Evolutionary conservation across 2,888 invertebrate species (phyloP).

Genomic region (Lordiphosa fenestrarum): DNA sequence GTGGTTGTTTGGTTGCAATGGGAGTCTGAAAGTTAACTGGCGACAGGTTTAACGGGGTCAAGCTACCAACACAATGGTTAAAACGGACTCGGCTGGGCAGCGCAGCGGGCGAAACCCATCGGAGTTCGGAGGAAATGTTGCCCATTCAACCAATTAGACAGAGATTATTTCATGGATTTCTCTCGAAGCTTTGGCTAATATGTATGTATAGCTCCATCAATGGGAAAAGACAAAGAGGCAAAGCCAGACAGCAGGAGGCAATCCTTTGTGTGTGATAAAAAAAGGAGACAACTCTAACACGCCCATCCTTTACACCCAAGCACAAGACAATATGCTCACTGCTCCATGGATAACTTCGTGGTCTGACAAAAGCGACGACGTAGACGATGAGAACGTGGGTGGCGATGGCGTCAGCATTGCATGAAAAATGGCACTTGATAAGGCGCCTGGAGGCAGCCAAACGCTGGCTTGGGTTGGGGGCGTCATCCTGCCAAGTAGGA

Average conservation of each 20-base stretch:
- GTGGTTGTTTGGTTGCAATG: constrained; percentile 40
- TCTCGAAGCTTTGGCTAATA: constrained; percentile 9
- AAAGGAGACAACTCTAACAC: constrained; percentile 19
- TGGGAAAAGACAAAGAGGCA: constrained; percentile 12
- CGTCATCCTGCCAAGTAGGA: constrained; percentile 64
- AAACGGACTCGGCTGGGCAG: constrained; percentile 33
- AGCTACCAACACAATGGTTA: constrained; percentile 30
- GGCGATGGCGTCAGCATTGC: constrained; percentile 49
- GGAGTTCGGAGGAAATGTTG: constrained; percentile 27
- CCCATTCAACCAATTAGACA: constrained; percentile 36
- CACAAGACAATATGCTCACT: constrained; percentile 40
- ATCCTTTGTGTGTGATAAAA: constrained; percentile 28
- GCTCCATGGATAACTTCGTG: constrained; percentile 59
- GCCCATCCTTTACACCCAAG: constrained; percentile 14
- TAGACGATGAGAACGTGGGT: constrained; percentile 6
- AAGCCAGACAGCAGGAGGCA: constrained; percentile 21
- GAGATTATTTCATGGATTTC: constrained; percentile 38
- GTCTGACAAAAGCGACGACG: constrained; percentile 45
- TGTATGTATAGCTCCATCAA: constrained; percentile 3
- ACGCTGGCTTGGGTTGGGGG: neutral
- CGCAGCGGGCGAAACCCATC: constrained; percentile 6
- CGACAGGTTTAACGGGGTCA: constrained; percentile 42
- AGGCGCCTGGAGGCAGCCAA: constrained; percentile 27
- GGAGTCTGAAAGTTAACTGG: constrained; percentile 28
- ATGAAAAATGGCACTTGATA: constrained; percentile 74